Evolutionary conservation across 2,888 invertebrate species (phyloP).

Genomic region (Caenorhabditis becei): DNA sequence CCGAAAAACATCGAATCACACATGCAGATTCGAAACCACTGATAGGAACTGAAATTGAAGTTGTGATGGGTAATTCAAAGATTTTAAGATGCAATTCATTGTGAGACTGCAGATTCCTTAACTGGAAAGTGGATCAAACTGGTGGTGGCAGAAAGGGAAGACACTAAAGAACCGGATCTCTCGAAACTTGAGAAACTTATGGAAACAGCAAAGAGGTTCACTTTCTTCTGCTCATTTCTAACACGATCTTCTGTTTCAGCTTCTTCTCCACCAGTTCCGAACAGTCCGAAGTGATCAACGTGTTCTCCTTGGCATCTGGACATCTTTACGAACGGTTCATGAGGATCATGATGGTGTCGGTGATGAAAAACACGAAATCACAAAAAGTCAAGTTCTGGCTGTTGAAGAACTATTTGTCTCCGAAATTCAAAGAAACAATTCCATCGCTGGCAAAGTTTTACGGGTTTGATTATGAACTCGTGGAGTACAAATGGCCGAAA

Average conservation of each 20-base stretch:
- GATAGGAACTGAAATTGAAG: constrained; percentile 70
- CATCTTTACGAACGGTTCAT: constrained; percentile 93
- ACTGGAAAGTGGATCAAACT: constrained; percentile 29
- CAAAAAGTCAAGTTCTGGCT: constrained; percentile 99
- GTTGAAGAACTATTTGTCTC: constrained; percentile 97
- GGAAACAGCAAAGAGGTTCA: too few relatives aligned
- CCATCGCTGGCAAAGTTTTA: constrained; percentile 96
- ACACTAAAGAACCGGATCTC: neutral
- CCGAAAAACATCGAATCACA: constrained; percentile 96
- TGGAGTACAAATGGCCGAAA: constrained; percentile 99
- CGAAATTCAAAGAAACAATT: constrained; percentile 94
- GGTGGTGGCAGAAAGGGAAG: neutral
- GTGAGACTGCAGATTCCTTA: constrained; percentile 48
- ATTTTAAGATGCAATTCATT: constrained; percentile 28
- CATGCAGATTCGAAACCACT: neutral
- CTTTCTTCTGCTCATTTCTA: too few relatives aligned
- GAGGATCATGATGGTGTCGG: constrained; percentile 95
- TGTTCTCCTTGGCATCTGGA: constrained; percentile 98
- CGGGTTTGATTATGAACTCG: constrained; percentile 96
- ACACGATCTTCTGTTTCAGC: constrained; percentile 18
- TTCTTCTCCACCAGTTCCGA: constrained; percentile 57
- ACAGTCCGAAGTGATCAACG: constrained; percentile 86
- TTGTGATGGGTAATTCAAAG: constrained; percentile 68
- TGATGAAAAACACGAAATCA: constrained; percentile 91
- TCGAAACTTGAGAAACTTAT: too few relatives aligned